Conservation (phyloP, 2,888 invertebrate species). For the Oscheius myriophilus region DNA sequence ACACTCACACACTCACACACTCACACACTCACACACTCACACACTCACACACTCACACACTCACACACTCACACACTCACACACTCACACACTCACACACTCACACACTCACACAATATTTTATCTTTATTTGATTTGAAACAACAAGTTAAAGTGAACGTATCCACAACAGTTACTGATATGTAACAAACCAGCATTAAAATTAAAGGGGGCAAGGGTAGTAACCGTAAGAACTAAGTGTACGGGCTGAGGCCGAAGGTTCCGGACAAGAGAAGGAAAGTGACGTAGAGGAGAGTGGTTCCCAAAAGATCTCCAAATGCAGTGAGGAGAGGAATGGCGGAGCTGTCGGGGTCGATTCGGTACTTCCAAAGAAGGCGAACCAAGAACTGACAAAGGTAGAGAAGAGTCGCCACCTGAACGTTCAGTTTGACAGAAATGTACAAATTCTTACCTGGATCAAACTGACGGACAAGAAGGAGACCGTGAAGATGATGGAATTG, state of each 20-base stretch:
- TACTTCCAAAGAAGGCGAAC: slow-evolving; percentile 60
- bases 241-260: slow-evolving; percentile 3
- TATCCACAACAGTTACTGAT: too few relatives aligned
- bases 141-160: too few relatives aligned
- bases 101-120: too few relatives aligned
- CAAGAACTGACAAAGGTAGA: slow-evolving; percentile 63
- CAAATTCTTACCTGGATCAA: slow-evolving; percentile 43
- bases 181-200: too few relatives aligned
- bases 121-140: too few relatives aligned
- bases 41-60: too few relatives aligned
- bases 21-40: too few relatives aligned
- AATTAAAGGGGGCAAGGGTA: too few relatives aligned
- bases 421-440: background rate
- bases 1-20: too few relatives aligned
- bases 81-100: too few relatives aligned
- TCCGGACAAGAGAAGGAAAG: slow-evolving; percentile 29
- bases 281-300: slow-evolving; percentile 38
- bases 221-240: too few relatives aligned
- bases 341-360: slow-evolving; percentile 63
- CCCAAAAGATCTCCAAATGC: slow-evolving; percentile 61
- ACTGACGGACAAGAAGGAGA: slow-evolving; percentile 43
- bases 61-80: too few relatives aligned
- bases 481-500: slow-evolving; percentile 44
- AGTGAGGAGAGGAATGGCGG: slow-evolving; percentile 66
- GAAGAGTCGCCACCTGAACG: slow-evolving; percentile 58